Evolutionary conservation across 2,113 vertebrate genomes (phyloP).

Genomic region (Brachyistius frenatus): DNA sequence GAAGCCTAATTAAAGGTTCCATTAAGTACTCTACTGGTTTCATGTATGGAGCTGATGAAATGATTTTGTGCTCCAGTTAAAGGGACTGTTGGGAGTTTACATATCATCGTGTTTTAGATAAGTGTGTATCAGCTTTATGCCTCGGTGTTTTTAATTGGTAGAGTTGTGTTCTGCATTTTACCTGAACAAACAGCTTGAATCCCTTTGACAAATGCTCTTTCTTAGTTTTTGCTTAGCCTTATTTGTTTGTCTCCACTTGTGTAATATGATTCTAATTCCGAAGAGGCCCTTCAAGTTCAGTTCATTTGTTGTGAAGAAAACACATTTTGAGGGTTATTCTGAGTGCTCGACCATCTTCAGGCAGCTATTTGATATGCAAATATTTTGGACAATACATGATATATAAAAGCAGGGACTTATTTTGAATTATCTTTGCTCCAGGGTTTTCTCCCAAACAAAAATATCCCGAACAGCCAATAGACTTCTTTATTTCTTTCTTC

Average conservation of each 20-base stretch:
- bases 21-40: not conserved
- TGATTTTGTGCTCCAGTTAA: not conserved
- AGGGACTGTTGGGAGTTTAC: not conserved
- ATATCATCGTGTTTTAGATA: not conserved
- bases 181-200: not conserved
- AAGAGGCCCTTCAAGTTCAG: not conserved
- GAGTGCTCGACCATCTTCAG: not conserved
- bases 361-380: not conserved
- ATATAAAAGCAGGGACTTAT: not conserved
- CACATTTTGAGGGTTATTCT: not conserved
- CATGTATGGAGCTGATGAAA: not conserved
- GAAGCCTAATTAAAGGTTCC: not conserved
- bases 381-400: not conserved
- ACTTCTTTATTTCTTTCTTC: not conserved
- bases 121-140: too few species aligned
- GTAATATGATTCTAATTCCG: not conserved
- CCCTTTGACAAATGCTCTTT: not conserved
- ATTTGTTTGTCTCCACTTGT: too few species aligned
- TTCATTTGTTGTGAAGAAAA: too few species aligned
- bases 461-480: constrained; percentile 2
- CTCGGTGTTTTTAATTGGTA: too few species aligned
- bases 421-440: constrained; percentile 3
- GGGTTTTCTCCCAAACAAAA: constrained; percentile 24
- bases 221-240: not conserved
- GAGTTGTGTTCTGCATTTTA: not conserved